Conservation (phyloP, 1,140 invertebrate species). For the fruit fly (Drosophila melanogaster) region DNA sequence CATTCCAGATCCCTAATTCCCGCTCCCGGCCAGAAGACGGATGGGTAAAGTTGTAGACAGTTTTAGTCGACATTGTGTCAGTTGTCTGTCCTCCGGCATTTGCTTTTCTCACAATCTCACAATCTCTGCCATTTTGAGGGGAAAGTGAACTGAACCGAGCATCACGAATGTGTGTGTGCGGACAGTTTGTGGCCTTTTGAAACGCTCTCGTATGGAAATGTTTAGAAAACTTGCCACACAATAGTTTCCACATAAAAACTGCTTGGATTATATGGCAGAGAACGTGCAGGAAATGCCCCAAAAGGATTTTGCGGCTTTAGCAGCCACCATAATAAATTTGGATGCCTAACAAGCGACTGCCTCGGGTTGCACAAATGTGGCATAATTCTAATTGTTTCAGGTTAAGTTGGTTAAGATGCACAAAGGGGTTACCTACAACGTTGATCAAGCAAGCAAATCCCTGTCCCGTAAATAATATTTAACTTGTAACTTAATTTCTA, state of each 20-base stretch:
- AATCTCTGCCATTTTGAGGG: slow-evolving; percentile 32
- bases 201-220: slow-evolving; percentile 62
- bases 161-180: slow-evolving; percentile 27
- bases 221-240: slow-evolving; percentile 54
- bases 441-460: no score
- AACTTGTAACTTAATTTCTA: no score
- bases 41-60: slow-evolving; percentile 57
- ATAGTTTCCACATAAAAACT: slow-evolving; percentile 38
- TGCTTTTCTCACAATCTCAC: slow-evolving; percentile 16
- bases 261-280: slow-evolving; percentile 46
- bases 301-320: slow-evolving; percentile 23
- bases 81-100: slow-evolving; percentile 30
- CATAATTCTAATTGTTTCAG: background rate
- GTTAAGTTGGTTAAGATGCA: background rate
- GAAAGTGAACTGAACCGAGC: slow-evolving; percentile 18
- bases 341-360: slow-evolving; percentile 33
- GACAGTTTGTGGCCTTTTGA: slow-evolving; percentile 49
- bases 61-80: slow-evolving; percentile 36
- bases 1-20: background rate
- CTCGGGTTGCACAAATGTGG: slow-evolving; percentile 4
- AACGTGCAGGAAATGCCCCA: slow-evolving; percentile 23
- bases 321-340: slow-evolving; percentile 20
- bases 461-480: no score
- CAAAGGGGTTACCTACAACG: background rate
- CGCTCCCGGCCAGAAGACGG: slow-evolving; percentile 22